Conservation (phyloP, 2,888 invertebrate species). For the Sceliomorpha sp. region DNA sequence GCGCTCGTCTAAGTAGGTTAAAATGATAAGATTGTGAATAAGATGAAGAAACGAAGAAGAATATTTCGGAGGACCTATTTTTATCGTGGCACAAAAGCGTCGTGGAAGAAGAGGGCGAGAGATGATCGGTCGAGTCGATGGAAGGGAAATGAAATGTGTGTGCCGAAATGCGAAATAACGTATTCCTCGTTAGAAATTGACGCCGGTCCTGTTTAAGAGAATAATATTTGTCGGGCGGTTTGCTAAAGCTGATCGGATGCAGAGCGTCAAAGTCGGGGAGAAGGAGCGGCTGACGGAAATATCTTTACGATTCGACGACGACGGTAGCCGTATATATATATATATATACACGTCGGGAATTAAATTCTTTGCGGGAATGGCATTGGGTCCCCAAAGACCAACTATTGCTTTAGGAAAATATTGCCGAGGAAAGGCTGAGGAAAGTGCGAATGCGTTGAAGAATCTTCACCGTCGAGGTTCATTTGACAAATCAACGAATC, state of each 20-base stretch:
- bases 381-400: conserved; percentile 30
- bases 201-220: too few species aligned
- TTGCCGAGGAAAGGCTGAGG: conserved; percentile 1
- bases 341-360: conserved; percentile 61
- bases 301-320: conserved; percentile 41
- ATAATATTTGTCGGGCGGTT: conserved; percentile 35
- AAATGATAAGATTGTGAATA: too few species aligned
- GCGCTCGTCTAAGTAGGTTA: too few species aligned
- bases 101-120: too few species aligned
- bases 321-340: conserved; percentile 34
- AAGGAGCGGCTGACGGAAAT: conserved; percentile 37
- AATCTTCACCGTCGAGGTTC: background rate
- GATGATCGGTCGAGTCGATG: too few species aligned
- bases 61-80: too few species aligned
- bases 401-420: conserved; percentile 16
- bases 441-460: background rate
- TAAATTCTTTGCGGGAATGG: conserved; percentile 64
- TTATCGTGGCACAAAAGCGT: too few species aligned
- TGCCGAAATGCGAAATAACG: too few species aligned
- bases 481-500: too few species aligned
- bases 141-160: too few species aligned
- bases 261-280: conserved; percentile 25
- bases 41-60: too few species aligned
- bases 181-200: conserved; percentile 1
- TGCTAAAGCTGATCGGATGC: conserved; percentile 37